Base-by-base conservation (phyloP, 2,888 invertebrate genomes). In the Leucozona laternaria region DNA sequence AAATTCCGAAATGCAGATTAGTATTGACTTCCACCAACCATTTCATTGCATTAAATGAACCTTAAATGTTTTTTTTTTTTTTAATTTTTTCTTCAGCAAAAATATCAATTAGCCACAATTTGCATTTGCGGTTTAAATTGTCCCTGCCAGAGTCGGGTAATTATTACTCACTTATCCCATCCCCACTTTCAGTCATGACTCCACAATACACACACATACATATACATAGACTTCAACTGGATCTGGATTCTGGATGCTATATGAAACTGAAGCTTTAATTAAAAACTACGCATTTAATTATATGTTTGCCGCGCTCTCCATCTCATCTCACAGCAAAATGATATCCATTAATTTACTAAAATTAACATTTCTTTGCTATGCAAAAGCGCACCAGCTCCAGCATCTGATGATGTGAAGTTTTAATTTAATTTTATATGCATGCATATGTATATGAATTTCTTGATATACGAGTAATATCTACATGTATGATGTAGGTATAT, bases 321-420 rank as follows among this genome's bases (percentile, higher is more conserved):
- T 57, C 73, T 75, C 72, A 58, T n/a, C n/a, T n/a, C 57, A 43
- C 31, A 77, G 45, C 77, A 48, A 85, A 85, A 68, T 75, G 75
- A 86, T 82, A 75, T 78, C 71, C 50, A 82, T 78, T 86, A 82
- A 86, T 86, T 86, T 60, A 82, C 50, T 76, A 82, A 85, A 86
- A 86, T 79, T 82, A 82, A 66, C 64, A 79, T 81, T 73, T 77
- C 70, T 76, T 53, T 25, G 53, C 66, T 31, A n/a, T n/a, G 34
- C 68, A 53, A 28, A 28, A 40, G 40, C 7, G n/a, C 22, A 34
- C 11, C 37, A 37, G 34, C n/a, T n/a, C n/a, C 15, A 34, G 2
- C 31, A 57, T 57, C 57, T 57, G 57, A 57, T 85, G 57, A 57
- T 80, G 80, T 73, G 76, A 43, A 72, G 40, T 53, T 71, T 55